Conservation (phyloP, 1,140 invertebrate species). For the roundworm (Caenorhabditis elegans) region WBcel235 BX284603.4:4311001-4311500, state of each 20-base stretch:
- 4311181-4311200: not conserved
- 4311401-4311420: not conserved
- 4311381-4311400: conserved; percentile 3
- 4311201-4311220: not conserved
- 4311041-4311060: not conserved
- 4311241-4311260: conserved; percentile 12
- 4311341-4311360: too few relatives aligned
- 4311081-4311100: not conserved
- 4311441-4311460: not conserved
- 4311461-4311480: not conserved
- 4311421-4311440: not conserved
- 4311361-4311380: too few relatives aligned
- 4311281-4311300: not conserved
- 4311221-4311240: not conserved
- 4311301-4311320: not conserved
- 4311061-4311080: conserved; percentile 2
- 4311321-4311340: not conserved
- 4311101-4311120: not conserved
- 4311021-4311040: too few relatives aligned
- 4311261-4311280: not conserved
- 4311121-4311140: not conserved
- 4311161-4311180: not conserved
- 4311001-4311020: too few relatives aligned
- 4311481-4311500: not conserved
- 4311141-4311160: not conserved